These are phyloP conservation scores for Peromyscus melanophrys DNA, from an alignment of 2,797 vertebrate species.

Conservation along the genomic window DNA sequence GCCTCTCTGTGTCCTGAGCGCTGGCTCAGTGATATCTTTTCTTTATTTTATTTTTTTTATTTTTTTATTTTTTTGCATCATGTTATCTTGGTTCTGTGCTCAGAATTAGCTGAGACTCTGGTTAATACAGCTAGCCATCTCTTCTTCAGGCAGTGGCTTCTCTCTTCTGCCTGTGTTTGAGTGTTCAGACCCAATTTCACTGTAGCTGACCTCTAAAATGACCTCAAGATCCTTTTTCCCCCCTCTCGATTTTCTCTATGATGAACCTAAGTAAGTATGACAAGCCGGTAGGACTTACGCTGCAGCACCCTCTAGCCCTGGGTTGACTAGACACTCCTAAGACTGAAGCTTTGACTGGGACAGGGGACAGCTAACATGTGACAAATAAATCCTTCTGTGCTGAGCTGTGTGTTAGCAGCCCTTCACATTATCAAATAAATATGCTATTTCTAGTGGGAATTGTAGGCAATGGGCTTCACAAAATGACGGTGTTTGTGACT, in stretches of 20 bases:
- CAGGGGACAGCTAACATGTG: neutral
- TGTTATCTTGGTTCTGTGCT: neutral
- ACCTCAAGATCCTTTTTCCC: neutral
- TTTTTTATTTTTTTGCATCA: neutral
- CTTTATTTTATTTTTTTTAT: neutral
- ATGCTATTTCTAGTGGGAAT: neutral
- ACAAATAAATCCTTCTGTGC: neutral
- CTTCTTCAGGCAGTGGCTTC: neutral
- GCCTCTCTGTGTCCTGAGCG: rapidly evolving
- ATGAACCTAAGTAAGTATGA: neutral
- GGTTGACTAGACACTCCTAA: neutral
- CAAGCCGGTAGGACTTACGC: neutral
- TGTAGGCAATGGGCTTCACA: neutral
- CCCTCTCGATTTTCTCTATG: neutral
- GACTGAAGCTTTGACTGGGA: neutral
- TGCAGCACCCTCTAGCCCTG: neutral
- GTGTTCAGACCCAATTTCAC: neutral
- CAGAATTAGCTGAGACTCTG: neutral
- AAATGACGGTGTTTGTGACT: conserved; percentile 4
- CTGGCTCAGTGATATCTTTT: neutral
- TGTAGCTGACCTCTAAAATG: neutral
- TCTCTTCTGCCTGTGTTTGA: neutral
- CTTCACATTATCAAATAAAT: neutral
- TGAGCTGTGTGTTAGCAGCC: neutral
- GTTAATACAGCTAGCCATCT: neutral